A percentile compares a stretch with the other conserved stretches of the same genome.
phyloP scores from a whole-genome alignment of 2,113 vertebrate species.

The Myanophis thanlyinensis region DNA sequence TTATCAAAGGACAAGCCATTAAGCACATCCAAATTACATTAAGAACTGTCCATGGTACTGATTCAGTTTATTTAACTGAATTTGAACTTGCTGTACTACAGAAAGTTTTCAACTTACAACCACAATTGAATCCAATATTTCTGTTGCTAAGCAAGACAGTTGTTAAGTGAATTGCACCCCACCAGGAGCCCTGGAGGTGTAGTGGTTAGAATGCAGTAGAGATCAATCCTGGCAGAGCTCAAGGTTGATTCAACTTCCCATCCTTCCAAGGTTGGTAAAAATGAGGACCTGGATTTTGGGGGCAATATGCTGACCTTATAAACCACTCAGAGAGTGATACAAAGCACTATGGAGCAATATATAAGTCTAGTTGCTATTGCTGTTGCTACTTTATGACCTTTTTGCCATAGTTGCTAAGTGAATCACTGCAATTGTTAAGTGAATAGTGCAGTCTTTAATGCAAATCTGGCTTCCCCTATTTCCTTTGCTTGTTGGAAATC shows the following conservation, averaged over 20 bases:
- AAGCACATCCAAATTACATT: neutral
- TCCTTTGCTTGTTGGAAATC: neutral
- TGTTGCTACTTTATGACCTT: neutral
- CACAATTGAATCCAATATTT: no score
- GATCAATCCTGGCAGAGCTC: neutral
- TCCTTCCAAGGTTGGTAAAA: neutral
- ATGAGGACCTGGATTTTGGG: neutral
- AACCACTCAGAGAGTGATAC: neutral
- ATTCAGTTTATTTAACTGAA: neutral
- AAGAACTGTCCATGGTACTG: neutral
- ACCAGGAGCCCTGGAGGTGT: neutral
- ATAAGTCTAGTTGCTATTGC: neutral
- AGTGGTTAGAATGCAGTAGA: neutral
- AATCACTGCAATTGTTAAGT: neutral
- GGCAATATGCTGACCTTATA: neutral
- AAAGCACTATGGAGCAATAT: neutral
- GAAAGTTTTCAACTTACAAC: no score
- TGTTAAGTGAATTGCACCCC: no score
- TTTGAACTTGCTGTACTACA: neutral
- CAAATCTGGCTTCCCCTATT: neutral
- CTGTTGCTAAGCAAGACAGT: no score
- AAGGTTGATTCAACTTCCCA: neutral
- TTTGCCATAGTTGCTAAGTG: neutral
- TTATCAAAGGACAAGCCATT: neutral
- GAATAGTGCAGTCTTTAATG: neutral